These are phyloP conservation scores for Sciurus carolinensis DNA, from an alignment of 2,797 vertebrate genomes.

Conservation along the genomic window DNA sequence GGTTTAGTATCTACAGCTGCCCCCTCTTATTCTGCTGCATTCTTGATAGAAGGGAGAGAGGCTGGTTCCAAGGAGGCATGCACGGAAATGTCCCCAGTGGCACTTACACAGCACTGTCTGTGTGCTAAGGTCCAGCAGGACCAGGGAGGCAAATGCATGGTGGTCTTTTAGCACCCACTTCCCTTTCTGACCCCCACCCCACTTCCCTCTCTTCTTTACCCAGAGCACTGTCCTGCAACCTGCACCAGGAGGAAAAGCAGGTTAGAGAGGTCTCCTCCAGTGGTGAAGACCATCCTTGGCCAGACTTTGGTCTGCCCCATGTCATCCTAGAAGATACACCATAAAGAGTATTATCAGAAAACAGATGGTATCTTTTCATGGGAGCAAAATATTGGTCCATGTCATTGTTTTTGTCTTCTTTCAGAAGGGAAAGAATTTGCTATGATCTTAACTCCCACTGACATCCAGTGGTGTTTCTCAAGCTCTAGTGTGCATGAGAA, in stretches of 20 bases:
- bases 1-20: not conserved
- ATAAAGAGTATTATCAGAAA: not conserved
- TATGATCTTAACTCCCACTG: not conserved
- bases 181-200: not conserved
- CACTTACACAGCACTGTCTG: not conserved
- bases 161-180: not conserved
- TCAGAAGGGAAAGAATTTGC: not conserved
- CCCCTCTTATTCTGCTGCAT: not conserved
- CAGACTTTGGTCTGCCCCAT: not conserved
- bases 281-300: not conserved
- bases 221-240: not conserved
- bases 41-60: not conserved
- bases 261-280: not conserved
- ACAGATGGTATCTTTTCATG: not conserved
- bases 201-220: not conserved
- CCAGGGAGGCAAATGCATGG: not conserved
- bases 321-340: not conserved
- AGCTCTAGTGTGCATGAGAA: not conserved
- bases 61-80: not conserved
- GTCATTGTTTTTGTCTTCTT: not conserved
- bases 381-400: not conserved
- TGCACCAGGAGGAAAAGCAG: not conserved
- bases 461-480: not conserved
- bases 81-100: not conserved
- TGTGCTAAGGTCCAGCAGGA: not conserved